Evolutionary conservation across 2,113 vertebrate genomes (phyloP), one percentile per base, ranked within the genome.

Genomic region (Hoplias malabaricus): DNA sequence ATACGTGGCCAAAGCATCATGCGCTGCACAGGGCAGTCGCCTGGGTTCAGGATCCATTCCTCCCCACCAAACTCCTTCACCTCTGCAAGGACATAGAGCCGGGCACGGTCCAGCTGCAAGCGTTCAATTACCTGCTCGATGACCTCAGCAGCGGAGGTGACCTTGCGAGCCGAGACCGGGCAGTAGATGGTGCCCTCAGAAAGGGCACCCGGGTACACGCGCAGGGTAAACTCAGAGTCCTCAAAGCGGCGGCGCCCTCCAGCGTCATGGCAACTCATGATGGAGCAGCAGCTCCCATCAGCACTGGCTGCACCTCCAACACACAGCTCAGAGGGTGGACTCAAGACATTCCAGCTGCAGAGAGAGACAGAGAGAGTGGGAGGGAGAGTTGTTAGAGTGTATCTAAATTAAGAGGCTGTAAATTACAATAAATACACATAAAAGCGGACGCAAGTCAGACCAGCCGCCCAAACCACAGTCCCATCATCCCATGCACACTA

Each of bases 41-140:
- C 91, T 0, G 97, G 96, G 87, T 98, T 99, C 81, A 99, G 95
- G 85, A 99, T 96, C 97, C 97, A 99, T 86, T 99, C 97, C 88
- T 99, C 97, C 71, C 97, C 97, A 3, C 97, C 97, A 12, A 97
- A 99, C 89, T 98, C 97, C 82, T 98, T 98, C 79, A 99, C 97
- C 79, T 99, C 96, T 0, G 97, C 97, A 69, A 99, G 67, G 73
- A 99, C 96, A 0, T 98, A 98, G 69, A 94, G 96, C 85, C 96
- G 96, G 74, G 94, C 93, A 65, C 94, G 94, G 76, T 99, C 96
- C 1, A 99, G 92, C 46, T 87, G 93, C 62, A 99, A 87, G 77
- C 91, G 94, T 34, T 93, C 88, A 57, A 99, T 96, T 81, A 99
- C 94, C 8, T 81, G 86, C 9, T 96, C 95, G 13, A 99, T 98